Conservation (phyloP, 2,113 vertebrate species). For the Varanus salvator region DNA sequence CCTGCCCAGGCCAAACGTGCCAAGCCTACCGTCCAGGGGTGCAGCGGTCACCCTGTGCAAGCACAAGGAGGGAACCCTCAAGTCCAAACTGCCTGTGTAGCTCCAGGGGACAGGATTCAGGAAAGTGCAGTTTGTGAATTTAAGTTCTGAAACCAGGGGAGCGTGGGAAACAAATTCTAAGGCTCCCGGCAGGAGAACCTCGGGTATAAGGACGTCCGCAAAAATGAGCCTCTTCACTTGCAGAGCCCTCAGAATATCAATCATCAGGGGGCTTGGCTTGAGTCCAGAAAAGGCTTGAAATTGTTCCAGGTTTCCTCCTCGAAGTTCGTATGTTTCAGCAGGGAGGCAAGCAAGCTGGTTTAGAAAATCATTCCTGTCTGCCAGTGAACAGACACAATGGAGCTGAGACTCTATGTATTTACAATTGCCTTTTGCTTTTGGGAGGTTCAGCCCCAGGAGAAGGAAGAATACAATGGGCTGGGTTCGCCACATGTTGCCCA, state of each 20-base stretch:
- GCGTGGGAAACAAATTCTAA: constrained; percentile 68
- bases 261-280: accelerated
- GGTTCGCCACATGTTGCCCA: not conserved
- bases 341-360: constrained; percentile 62
- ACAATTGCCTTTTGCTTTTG: constrained; percentile 46
- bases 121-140: constrained; percentile 67
- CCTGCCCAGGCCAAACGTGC: constrained; percentile 49
- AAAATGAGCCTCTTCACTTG: constrained; percentile 63
- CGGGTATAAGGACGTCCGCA: constrained; percentile 59
- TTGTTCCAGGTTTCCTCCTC: constrained; percentile 62
- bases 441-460: constrained; percentile 49
- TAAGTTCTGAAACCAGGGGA: constrained; percentile 60
- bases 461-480: constrained; percentile 31
- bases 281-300: constrained; percentile 31
- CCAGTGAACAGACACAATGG: constrained; percentile 75
- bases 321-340: constrained; percentile 67
- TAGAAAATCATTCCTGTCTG: not conserved
- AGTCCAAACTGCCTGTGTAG: accelerated
- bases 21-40: not conserved
- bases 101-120: constrained; percentile 27
- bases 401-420: constrained; percentile 42
- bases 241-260: constrained; percentile 35
- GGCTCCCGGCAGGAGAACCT: constrained; percentile 54
- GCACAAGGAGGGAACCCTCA: constrained; percentile 61
- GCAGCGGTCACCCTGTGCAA: constrained; percentile 64